These are phyloP conservation scores for Gymnorhina tibicen DNA, from an alignment of 2,113 vertebrate species.

Conservation along the genomic window DNA sequence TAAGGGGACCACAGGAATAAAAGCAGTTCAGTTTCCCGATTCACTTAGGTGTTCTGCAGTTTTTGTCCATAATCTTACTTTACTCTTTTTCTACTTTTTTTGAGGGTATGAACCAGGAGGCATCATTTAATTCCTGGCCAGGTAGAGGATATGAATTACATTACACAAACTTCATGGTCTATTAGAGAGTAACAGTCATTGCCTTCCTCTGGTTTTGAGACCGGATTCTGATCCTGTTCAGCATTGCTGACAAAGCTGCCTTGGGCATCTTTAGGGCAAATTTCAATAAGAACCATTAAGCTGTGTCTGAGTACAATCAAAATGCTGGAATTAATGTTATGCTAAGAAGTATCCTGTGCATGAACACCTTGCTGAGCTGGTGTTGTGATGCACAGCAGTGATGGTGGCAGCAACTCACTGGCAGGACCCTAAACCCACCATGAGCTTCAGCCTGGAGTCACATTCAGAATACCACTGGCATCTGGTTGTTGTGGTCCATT, in stretches of 20 bases:
- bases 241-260: neutral
- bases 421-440: neutral
- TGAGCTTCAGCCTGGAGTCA: fast-evolving
- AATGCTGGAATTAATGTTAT: neutral
- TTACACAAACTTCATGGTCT: neutral
- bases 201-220: neutral
- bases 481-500: neutral
- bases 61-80: neutral
- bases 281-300: neutral
- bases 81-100: neutral
- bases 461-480: neutral
- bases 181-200: neutral
- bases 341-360: neutral
- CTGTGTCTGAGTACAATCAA: neutral
- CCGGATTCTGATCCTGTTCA: neutral
- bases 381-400: fast-evolving
- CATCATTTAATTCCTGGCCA: neutral
- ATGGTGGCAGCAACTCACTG: neutral
- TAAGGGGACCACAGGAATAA: neutral
- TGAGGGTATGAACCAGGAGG: neutral
- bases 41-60: neutral
- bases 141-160: neutral
- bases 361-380: neutral
- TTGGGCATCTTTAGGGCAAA: neutral
- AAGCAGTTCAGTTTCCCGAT: neutral